Conservation (phyloP, 2,797 vertebrate genomes). For the Argentina silus region DNA sequence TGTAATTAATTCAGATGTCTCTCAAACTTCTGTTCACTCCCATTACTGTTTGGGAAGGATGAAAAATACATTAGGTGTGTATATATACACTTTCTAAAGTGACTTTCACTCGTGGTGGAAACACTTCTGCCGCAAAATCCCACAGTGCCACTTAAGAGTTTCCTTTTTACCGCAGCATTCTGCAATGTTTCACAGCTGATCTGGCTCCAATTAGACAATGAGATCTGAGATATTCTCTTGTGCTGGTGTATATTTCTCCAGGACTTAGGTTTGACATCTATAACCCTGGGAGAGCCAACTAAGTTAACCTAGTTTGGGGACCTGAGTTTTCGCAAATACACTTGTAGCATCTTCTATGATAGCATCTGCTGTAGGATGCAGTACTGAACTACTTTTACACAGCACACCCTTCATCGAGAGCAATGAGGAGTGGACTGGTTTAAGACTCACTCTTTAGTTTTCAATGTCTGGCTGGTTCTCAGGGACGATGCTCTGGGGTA, state of each 20-base stretch:
- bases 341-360: neutral
- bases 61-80: slow-evolving; percentile 70
- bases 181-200: slow-evolving; percentile 43
- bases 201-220: slow-evolving; percentile 54
- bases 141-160: slow-evolving; percentile 48
- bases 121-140: slow-evolving; percentile 56
- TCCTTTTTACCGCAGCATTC: slow-evolving; percentile 49
- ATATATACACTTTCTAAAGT: slow-evolving; percentile 52
- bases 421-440: slow-evolving; percentile 54
- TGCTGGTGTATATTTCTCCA: slow-evolving; percentile 35
- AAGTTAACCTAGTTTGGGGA: slow-evolving; percentile 58
- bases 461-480: slow-evolving; percentile 44
- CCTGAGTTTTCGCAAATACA: slow-evolving; percentile 9
- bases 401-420: slow-evolving; percentile 54
- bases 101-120: slow-evolving; percentile 51
- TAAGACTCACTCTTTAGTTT: slow-evolving; percentile 38
- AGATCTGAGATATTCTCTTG: slow-evolving; percentile 68
- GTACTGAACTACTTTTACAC: slow-evolving; percentile 44
- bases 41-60: slow-evolving; percentile 71
- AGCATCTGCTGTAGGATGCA: slow-evolving; percentile 36
- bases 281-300: slow-evolving; percentile 55
- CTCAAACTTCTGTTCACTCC: slow-evolving; percentile 74
- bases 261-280: slow-evolving; percentile 44
- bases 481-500: slow-evolving; percentile 53
- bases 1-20: slow-evolving; percentile 72